Base-by-base conservation (phyloP, 2,113 vertebrate genomes). In the Stigmatopora nigra region DNA sequence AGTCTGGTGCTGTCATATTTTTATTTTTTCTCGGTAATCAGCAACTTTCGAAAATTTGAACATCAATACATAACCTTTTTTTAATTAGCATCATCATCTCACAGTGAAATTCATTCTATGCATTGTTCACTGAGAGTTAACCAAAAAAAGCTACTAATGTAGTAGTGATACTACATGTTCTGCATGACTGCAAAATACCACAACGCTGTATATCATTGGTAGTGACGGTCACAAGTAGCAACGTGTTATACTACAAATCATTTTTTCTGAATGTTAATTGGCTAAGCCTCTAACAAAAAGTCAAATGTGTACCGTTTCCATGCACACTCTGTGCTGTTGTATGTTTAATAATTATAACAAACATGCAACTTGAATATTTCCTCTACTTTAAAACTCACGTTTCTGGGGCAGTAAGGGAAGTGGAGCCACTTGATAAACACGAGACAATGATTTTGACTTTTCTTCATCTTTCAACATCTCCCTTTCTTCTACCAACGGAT, bases 381-480 rank as follows among this genome's bases (percentile, higher is more conserved):
- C 35, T 59, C 35, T n/a, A 38, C n/a, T 1, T 17, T 19, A 7
- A 46, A 25, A 80, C 89, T 88, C 89, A 91, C 89, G 79, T 83
- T 86, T 89, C 44, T 68, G 74, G 25, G 68, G 82, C 53, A 69
- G 66, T 31, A 84, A 71, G 36, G 77, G 87, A 3, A 88, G 72
- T 19, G 75, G 76, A 65, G 82, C 65, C 70, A 86, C 85, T 61
- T 88, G 82, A 74, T 70, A 87, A 44, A 74, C 20, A 9, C 16
- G 63, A 25, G 82, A 71, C 38, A 86, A 76, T 36, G 60, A 3
- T 41, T 71, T 81, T 55, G 51, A 36, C 71, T 78, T 70, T 46
- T 82, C 72, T 58, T 73, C 20, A 6, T 70, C 66, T 52, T 12
- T 53, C 47, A 61, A 36, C 8, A 31, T 22, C 48, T 81, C 57